A percentile compares a stretch with the other conserved stretches of the same genome.
phyloP scores from a whole-genome alignment of 2,797 vertebrate genomes.

The Betta splendens region DNA sequence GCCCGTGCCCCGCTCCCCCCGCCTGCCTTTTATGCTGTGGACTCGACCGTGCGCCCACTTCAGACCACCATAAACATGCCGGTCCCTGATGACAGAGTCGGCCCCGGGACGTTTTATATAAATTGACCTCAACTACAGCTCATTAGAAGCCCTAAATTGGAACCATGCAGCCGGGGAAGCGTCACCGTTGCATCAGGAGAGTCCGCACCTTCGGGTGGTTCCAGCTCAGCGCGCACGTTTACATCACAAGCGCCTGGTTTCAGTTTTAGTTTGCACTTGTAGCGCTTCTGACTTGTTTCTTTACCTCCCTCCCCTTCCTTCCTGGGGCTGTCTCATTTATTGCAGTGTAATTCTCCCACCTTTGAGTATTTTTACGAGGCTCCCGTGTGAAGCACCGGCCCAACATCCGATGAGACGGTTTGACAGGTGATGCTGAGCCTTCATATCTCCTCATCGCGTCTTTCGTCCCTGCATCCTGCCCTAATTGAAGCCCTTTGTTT shows the following conservation, averaged over 20 bases:
- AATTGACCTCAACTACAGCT: constrained; percentile 87
- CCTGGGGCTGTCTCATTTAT: constrained; percentile 47
- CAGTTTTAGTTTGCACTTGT: neutral
- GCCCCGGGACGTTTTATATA: constrained; percentile 82
- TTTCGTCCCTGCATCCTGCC: constrained; percentile 57
- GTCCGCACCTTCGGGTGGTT: constrained; percentile 50
- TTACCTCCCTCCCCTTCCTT: constrained; percentile 30
- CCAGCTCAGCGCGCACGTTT: constrained; percentile 18
- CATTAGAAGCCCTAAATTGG: constrained; percentile 86
- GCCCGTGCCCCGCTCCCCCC: constrained; percentile 69
- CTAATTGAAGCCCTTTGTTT: constrained; percentile 75
- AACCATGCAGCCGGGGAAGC: constrained; percentile 82
- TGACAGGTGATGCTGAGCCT: constrained; percentile 23
- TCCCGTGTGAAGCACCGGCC: neutral
- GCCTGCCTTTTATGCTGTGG: constrained; percentile 82
- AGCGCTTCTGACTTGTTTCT: neutral
- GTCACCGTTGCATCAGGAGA: constrained; percentile 71
- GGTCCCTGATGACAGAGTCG: constrained; percentile 85
- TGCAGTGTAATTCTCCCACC: constrained; percentile 48
- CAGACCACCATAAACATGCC: constrained; percentile 87
- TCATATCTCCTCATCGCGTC: constrained; percentile 50
- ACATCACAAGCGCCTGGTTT: neutral
- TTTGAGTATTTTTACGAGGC: no score
- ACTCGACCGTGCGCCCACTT: constrained; percentile 83
- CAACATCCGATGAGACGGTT: neutral